These are phyloP conservation scores for Yponomeuta cagnagella DNA, from an alignment of 2,888 invertebrate genomes.

Conservation along the genomic window DNA sequence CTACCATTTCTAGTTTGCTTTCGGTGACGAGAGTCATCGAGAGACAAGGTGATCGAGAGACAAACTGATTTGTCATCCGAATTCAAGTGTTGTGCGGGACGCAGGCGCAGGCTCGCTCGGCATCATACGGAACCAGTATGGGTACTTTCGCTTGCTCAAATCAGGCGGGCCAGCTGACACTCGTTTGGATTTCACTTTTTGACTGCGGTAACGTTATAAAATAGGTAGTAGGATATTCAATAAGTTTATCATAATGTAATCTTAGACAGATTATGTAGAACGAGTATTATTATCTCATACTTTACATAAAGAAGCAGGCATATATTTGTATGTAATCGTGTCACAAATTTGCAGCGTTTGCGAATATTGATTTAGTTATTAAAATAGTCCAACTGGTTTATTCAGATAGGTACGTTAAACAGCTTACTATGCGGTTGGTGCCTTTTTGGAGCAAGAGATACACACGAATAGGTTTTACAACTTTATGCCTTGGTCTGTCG, in stretches of 20 bases:
- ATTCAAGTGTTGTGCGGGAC: too few species aligned
- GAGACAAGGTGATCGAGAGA: not conserved
- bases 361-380: constrained; percentile 13
- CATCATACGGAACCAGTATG: constrained; percentile 49
- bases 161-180: constrained; percentile 48
- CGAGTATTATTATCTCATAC: constrained; percentile 1
- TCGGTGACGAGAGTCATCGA: not conserved
- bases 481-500: constrained; percentile 2
- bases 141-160: constrained; percentile 67
- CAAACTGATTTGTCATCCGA: constrained; percentile 2
- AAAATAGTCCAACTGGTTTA: not conserved
- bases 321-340: constrained; percentile 28
- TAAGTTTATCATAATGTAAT: constrained; percentile 4
- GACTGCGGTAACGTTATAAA: constrained; percentile 29
- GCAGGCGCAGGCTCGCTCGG: not conserved
- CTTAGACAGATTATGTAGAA: not conserved
- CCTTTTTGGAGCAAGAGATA: constrained; percentile 8
- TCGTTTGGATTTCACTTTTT: constrained; percentile 63
- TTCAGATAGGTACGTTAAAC: not conserved
- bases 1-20: constrained; percentile 6
- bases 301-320: constrained; percentile 1
- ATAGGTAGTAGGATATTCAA: constrained; percentile 11
- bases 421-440: not conserved
- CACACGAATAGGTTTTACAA: constrained; percentile 7
- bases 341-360: constrained; percentile 43